Conservation (phyloP, 2,113 vertebrate species). For the Passer domesticus region DNA sequence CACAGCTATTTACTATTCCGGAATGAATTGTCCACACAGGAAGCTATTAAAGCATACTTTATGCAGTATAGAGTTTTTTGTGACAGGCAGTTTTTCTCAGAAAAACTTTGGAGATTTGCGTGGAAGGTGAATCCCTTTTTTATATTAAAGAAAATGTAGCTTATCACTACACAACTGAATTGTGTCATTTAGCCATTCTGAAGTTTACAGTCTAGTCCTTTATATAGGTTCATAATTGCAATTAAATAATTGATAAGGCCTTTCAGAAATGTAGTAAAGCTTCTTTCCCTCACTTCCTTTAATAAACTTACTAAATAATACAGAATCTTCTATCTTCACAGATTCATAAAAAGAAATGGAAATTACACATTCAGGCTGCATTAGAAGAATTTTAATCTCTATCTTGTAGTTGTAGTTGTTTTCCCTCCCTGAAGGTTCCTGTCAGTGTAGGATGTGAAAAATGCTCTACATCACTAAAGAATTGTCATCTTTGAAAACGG, state of each 20-base stretch:
- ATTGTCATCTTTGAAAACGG: not conserved
- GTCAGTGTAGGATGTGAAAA: not conserved
- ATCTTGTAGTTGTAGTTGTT: not conserved
- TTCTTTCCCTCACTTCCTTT: not conserved
- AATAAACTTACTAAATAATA: not conserved
- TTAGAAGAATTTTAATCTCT: not conserved
- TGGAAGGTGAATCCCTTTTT: not conserved
- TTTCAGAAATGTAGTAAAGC: not conserved
- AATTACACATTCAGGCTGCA: not conserved
- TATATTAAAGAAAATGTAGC: not conserved
- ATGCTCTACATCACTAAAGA: not conserved
- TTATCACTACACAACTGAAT: not conserved
- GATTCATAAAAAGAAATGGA: not conserved
- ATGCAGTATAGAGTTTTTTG: not conserved
- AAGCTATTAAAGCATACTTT: not conserved
- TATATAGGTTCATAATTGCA: not conserved
- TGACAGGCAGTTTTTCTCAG: not conserved
- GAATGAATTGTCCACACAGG: not conserved
- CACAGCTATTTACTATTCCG: not conserved
- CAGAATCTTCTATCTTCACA: not conserved
- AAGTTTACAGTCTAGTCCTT: not conserved
- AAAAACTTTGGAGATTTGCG: not conserved
- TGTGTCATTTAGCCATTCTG: not conserved
- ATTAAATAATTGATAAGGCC: not conserved
- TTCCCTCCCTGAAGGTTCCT: not conserved